Evolutionary conservation across 37 sponge, comb jelly and placozoan species (phyloP), one percentile per base, ranked within the genome.

Genomic region (Cliona cf. orientalis): DNA sequence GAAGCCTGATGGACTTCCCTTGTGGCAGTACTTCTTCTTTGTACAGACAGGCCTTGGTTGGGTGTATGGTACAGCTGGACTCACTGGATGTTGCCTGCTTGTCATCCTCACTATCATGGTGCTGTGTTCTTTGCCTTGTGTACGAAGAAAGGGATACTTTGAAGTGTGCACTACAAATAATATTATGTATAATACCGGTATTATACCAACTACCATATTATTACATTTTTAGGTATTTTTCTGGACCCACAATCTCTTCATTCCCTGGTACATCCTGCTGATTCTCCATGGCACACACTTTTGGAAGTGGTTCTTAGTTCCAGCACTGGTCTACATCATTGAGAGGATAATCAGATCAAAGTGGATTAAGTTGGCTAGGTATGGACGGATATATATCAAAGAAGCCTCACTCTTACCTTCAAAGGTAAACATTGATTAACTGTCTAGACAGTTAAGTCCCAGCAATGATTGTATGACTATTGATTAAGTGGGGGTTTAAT

Each of bases 241-340:
- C 70, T 94, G 87, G 87, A 91, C 88, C 23, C 95, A 94, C 64
- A 84, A 78, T 59, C 78, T 94, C 38, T 94, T 79, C 62, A 43
- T 84, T 38, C 31, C 76, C 7, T 94, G 79, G 80, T 91, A 80
- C 76, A 76, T 89, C 2, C 68, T 94, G 3, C 87, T 94, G 34
- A 91, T 94, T 62, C 85, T 94, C 38, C 95, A 94, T 74, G 90
- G 64, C 66, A 42, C 71, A 33, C 32, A 82, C 53, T 94, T 94
- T 83, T 91, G 88, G 87, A 87, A 87, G 71, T 94, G 95, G 95
- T 91, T 91, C 68, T 28, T 87, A 1, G 75, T 83, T 12, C 91
- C 95, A 2, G 95, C 80, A 4, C 42, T 84, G 11, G 26, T 94
- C 2, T 94, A 91, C 71, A 80, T 91, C 17, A 44, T 83, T 33